Percentiles rank a stretch among this genome's conserved stretches.
Evolutionary conservation across 1,140 invertebrate genomes (phyloP).

Genomic region (Drosophila bocki): DNA sequence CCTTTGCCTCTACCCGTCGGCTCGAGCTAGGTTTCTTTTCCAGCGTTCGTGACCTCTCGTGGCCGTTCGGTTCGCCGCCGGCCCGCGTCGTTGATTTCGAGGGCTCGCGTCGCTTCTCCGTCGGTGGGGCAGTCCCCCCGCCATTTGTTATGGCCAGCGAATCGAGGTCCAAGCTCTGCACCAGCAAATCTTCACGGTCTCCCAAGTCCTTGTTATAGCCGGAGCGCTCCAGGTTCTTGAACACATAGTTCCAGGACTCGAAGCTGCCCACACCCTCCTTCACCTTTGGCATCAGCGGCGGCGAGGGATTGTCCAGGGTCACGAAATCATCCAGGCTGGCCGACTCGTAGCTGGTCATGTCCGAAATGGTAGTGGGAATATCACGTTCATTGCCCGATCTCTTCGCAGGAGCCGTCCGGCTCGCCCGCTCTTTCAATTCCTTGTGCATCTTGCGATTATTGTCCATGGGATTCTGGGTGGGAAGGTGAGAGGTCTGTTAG

Average conservation of each 20-base stretch:
- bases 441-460: slow-evolving; percentile 77
- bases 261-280: slow-evolving; percentile 88
- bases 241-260: slow-evolving; percentile 92
- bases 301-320: slow-evolving; percentile 54
- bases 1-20: slow-evolving; percentile 23
- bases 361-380: slow-evolving; percentile 60
- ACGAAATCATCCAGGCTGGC: slow-evolving; percentile 74
- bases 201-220: slow-evolving; percentile 89
- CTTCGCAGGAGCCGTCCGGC: slow-evolving; percentile 49
- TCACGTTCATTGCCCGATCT: slow-evolving; percentile 50
- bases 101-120: slow-evolving; percentile 62
- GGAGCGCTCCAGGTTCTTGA: slow-evolving; percentile 90
- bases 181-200: slow-evolving; percentile 77
- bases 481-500: background rate
- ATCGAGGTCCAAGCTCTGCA: slow-evolving; percentile 78
- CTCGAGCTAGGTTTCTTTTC: slow-evolving; percentile 54
- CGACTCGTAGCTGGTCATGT: slow-evolving; percentile 83
- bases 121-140: slow-evolving; percentile 11
- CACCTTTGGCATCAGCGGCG: slow-evolving; percentile 74
- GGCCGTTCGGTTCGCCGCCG: slow-evolving; percentile 18
- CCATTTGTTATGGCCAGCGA: slow-evolving; percentile 70
- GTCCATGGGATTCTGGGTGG: slow-evolving; percentile 57
- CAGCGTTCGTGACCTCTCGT: slow-evolving; percentile 59
- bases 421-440: slow-evolving; percentile 75
- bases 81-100: slow-evolving; percentile 17